Evolutionary conservation across 2,888 invertebrate species (phyloP).

Genomic region (Epsilonema sp.): DNA sequence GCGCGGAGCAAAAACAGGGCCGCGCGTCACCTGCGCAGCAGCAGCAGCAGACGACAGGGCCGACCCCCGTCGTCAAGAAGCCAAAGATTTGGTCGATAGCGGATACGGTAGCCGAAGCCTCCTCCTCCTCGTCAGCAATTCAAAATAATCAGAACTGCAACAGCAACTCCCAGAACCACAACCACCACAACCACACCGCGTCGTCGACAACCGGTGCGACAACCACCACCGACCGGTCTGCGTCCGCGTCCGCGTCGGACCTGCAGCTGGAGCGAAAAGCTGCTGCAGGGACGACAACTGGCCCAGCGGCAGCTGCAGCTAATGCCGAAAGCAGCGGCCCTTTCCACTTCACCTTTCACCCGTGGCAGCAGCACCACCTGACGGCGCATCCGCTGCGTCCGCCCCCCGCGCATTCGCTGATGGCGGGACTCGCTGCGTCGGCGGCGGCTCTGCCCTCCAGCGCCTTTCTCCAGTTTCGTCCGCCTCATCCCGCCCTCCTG

Average conservation of each 20-base stretch:
- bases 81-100: conserved; percentile 25
- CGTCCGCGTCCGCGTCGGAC: background rate
- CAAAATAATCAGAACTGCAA: no score
- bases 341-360: conserved; percentile 7
- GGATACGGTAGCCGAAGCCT: conserved; percentile 12
- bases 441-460: no score
- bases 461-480: no score
- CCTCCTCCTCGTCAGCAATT: background rate
- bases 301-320: background rate
- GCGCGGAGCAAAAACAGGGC: background rate
- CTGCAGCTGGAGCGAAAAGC: no score
- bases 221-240: background rate
- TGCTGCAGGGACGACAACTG: background rate
- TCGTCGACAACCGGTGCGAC: background rate
- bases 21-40: background rate
- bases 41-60: background rate
- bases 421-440: no score
- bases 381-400: no score
- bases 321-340: background rate
- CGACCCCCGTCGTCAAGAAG: background rate
- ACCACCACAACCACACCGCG: no score
- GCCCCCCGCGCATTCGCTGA: no score
- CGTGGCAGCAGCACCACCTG: conserved; percentile 9
- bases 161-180: no score
- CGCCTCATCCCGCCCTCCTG: no score